These are phyloP conservation scores for Coecobrya sp. DNA, from an alignment of 2,888 invertebrate genomes.

Conservation along the genomic window DNA sequence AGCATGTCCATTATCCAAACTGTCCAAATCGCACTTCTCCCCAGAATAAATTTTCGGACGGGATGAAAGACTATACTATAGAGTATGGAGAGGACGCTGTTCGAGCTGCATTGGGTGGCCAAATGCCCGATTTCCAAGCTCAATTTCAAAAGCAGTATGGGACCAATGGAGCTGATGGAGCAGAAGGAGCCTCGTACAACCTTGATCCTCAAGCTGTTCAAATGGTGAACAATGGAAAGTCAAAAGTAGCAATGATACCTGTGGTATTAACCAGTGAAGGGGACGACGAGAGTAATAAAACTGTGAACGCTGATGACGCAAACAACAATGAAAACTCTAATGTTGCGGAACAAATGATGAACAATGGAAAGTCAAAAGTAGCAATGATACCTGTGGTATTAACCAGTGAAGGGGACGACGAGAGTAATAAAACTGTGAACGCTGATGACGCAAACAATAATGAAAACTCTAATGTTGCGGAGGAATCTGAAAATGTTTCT, in stretches of 20 bases:
- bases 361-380: slow-evolving; percentile 58
- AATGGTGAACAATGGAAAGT: slow-evolving; percentile 58
- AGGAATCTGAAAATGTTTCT: neutral
- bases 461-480: neutral
- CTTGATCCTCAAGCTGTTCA: slow-evolving; percentile 37
- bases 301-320: neutral
- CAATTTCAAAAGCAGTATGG: slow-evolving; percentile 69
- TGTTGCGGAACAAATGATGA: slow-evolving; percentile 48
- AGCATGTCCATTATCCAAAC: slow-evolving; percentile 77
- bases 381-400: slow-evolving; percentile 68
- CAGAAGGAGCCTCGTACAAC: neutral
- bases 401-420: slow-evolving; percentile 24
- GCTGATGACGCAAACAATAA: neutral
- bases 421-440: neutral
- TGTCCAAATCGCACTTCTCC: slow-evolving; percentile 63
- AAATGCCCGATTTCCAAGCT: slow-evolving; percentile 70
- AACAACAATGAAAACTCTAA: neutral
- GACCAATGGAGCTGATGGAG: slow-evolving; percentile 30
- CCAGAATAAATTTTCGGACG: neutral
- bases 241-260: slow-evolving; percentile 69
- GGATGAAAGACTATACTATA: slow-evolving; percentile 65
- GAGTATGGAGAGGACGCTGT: slow-evolving; percentile 81
- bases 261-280: slow-evolving; percentile 50
- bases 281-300: neutral
- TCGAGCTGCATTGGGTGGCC: slow-evolving; percentile 75